Percentiles rank a stretch among this genome's conserved stretches.
These are phyloP conservation scores for Orthonevra nobilis DNA, from an alignment of 2,888 invertebrate species.

Conservation along the genomic window DNA sequence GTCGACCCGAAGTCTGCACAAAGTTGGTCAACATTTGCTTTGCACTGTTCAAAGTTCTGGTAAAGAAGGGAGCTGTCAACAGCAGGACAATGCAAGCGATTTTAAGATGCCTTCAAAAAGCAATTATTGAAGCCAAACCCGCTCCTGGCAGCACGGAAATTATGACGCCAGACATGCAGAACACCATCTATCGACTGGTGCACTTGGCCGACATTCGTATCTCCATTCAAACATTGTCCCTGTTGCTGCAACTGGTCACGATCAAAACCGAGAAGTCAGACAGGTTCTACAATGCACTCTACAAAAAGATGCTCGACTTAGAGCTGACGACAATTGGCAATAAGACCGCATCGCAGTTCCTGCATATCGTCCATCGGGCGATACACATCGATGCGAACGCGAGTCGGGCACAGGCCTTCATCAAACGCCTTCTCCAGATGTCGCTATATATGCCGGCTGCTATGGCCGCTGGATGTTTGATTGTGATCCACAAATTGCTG, in stretches of 20 bases:
- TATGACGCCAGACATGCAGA: slow-evolving; percentile 79
- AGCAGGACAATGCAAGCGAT: slow-evolving; percentile 91
- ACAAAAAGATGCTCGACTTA: slow-evolving; percentile 90
- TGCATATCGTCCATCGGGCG: slow-evolving; percentile 93
- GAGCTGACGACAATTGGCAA: slow-evolving; percentile 82
- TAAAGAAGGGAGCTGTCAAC: slow-evolving; percentile 90
- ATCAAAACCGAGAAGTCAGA: slow-evolving; percentile 78
- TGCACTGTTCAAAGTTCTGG: slow-evolving; percentile 95
- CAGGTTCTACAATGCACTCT: slow-evolving; percentile 91
- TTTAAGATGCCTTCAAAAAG: slow-evolving; percentile 90
- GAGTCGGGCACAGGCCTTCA: slow-evolving; percentile 88
- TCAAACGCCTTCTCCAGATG: slow-evolving; percentile 89
- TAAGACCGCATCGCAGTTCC: slow-evolving; percentile 87
- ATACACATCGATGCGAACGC: slow-evolving; percentile 88
- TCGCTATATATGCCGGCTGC: slow-evolving; percentile 87
- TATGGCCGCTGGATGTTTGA: slow-evolving; percentile 90
- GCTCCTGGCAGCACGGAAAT: slow-evolving; percentile 75
- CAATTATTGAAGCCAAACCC: slow-evolving; percentile 80
- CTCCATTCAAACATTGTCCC: slow-evolving; percentile 81
- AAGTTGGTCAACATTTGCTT: slow-evolving; percentile 95
- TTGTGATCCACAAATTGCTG: slow-evolving; percentile 81
- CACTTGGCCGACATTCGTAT: slow-evolving; percentile 89
- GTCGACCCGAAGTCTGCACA: slow-evolving; percentile 89
- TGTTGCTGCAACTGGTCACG: slow-evolving; percentile 77
- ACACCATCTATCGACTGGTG: slow-evolving; percentile 90